These are phyloP conservation scores for Alectoris magna DNA, from an alignment of 2,797 vertebrate genomes.

Conservation along the genomic window DNA sequence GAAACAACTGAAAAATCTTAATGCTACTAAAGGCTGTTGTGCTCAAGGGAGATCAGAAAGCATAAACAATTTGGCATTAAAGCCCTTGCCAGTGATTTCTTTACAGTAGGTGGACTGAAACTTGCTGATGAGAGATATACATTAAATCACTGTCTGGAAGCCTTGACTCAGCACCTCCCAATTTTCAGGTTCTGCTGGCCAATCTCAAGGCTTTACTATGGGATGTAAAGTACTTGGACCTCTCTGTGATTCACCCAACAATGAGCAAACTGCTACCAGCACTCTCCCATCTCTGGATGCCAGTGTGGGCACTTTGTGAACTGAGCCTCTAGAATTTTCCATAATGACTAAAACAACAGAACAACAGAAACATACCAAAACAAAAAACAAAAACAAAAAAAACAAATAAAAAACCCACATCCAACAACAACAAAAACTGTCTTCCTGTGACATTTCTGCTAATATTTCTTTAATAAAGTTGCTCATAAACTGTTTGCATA, in stretches of 20 bases:
- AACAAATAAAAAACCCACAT: too few species aligned
- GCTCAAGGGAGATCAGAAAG: not conserved
- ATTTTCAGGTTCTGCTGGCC: not conserved
- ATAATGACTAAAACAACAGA: not conserved
- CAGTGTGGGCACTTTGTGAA: accelerated
- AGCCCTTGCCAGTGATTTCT: not conserved
- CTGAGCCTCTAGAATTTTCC: not conserved
- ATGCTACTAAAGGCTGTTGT: not conserved
- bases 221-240: not conserved
- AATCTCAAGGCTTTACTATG: not conserved
- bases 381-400: not conserved
- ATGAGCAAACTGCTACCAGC: not conserved
- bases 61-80: not conserved
- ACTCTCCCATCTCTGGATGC: not conserved
- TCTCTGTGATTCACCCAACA: accelerated
- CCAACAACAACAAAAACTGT: not conserved
- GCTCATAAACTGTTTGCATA: not conserved
- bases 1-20: conserved; percentile 24
- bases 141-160: not conserved
- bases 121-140: not conserved
- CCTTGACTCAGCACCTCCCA: not conserved
- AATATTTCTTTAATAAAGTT: not conserved
- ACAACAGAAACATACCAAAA: not conserved
- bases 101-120: not conserved
- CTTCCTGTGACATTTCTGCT: not conserved